A percentile compares a stretch with the other conserved stretches of the same genome.
These are phyloP conservation scores for Allobates femoralis DNA, from an alignment of 2,797 vertebrate species.

Conservation along the genomic window DNA sequence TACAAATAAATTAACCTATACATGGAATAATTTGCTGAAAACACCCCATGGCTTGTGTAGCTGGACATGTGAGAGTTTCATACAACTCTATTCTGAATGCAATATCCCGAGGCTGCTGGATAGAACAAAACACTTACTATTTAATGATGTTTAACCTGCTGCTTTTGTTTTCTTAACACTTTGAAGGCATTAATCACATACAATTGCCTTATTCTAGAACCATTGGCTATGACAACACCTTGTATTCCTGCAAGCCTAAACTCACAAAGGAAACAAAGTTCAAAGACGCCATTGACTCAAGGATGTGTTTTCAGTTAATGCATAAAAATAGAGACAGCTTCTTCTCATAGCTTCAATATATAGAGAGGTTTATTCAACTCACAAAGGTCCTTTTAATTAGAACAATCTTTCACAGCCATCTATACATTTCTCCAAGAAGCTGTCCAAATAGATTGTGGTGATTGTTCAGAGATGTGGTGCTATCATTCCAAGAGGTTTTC, in stretches of 20 bases:
- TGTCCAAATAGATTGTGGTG: slow-evolving; percentile 47
- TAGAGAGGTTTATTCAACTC: slow-evolving; percentile 63
- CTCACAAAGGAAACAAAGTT: slow-evolving; percentile 70
- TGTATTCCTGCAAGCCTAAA: slow-evolving; percentile 67
- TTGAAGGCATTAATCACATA: slow-evolving; percentile 74
- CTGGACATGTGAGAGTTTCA: slow-evolving; percentile 53
- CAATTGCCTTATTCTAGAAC: slow-evolving; percentile 66
- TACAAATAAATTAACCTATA: slow-evolving; percentile 13
- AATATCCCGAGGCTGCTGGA: slow-evolving; percentile 59
- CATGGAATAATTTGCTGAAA: slow-evolving; percentile 34
- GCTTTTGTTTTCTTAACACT: slow-evolving; percentile 72
- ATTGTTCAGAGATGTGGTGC: slow-evolving; percentile 36
- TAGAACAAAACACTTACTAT: slow-evolving; percentile 62
- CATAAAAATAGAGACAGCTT: slow-evolving; percentile 66
- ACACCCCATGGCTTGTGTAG: slow-evolving; percentile 41
- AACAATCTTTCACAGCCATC: slow-evolving; percentile 51
- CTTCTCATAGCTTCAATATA: slow-evolving; percentile 66
- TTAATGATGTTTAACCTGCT: slow-evolving; percentile 67
- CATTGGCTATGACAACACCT: slow-evolving; percentile 70
- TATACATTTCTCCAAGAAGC: slow-evolving; percentile 32
- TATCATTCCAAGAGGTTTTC: slow-evolving; percentile 32
- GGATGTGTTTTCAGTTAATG: slow-evolving; percentile 66
- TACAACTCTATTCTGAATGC: slow-evolving; percentile 45
- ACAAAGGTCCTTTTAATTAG: slow-evolving; percentile 70
- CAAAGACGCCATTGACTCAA: slow-evolving; percentile 66